Evolutionary conservation across 1,140 invertebrate genomes (phyloP).

Genomic region (Drosophila albomicans): DNA sequence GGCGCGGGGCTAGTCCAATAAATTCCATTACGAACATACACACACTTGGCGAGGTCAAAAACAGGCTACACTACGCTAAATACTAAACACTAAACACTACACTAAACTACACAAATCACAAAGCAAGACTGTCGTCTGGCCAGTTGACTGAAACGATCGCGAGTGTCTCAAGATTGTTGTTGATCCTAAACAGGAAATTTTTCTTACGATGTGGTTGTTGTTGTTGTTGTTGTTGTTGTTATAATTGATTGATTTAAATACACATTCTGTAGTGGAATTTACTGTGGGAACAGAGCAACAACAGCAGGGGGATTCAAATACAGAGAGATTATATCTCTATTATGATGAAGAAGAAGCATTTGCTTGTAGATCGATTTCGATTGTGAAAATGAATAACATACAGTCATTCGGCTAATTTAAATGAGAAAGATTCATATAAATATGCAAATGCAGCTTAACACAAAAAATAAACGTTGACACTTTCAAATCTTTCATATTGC

Average conservation of each 20-base stretch:
- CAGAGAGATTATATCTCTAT: constrained; percentile 6
- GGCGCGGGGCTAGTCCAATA: constrained; percentile 46
- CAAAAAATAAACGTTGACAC: too few relatives aligned
- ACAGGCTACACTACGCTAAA: constrained; percentile 50
- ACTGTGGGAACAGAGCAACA: constrained; percentile 24
- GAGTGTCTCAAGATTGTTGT: constrained; percentile 8
- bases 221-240: background rate
- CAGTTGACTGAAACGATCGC: constrained; percentile 31
- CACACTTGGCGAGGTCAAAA: constrained; percentile 45
- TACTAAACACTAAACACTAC: constrained; percentile 23
- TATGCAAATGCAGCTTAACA: background rate
- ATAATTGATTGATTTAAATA: constrained; percentile 58
- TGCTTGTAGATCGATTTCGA: constrained; percentile 14
- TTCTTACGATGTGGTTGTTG: background rate
- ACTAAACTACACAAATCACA: constrained; percentile 33
- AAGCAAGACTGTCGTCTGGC: background rate
- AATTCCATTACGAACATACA: constrained; percentile 36
- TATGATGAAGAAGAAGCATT: background rate
- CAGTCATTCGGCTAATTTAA: background rate
- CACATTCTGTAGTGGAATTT: constrained; percentile 25
- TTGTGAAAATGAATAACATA: background rate
- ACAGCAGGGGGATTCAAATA: background rate
- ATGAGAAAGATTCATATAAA: background rate
- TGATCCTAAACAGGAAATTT: constrained; percentile 56
- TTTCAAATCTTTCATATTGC: background rate